A percentile compares a stretch with the other conserved stretches of the same genome.
Evolutionary conservation across 2,888 invertebrate genomes (phyloP).

Genomic region (Chloromyia formosa): DNA sequence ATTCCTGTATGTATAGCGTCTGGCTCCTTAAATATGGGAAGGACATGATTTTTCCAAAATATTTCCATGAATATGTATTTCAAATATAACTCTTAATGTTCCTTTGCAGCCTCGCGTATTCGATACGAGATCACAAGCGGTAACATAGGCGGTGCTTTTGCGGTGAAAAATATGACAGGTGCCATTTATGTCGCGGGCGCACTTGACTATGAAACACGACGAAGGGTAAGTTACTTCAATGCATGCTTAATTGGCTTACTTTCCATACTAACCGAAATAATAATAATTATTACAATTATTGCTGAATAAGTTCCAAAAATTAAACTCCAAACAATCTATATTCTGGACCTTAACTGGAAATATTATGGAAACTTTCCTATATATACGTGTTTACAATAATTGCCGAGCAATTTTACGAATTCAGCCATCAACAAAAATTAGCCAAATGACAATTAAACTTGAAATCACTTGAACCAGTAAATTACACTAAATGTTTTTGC

Average conservation of each 20-base stretch:
- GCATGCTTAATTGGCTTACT: not conserved
- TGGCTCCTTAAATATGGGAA: too few relatives aligned
- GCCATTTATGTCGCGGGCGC: conserved; percentile 98
- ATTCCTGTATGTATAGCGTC: too few relatives aligned
- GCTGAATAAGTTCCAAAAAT: conserved; percentile 27
- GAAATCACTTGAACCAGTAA: too few relatives aligned
- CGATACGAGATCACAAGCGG: conserved; percentile 99
- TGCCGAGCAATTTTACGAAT: too few relatives aligned
- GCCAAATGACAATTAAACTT: too few relatives aligned
- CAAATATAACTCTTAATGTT: too few relatives aligned
- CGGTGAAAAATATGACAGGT: conserved; percentile 98
- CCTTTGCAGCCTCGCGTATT: conserved; percentile 87
- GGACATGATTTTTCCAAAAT: too few relatives aligned
- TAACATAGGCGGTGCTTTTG: conserved; percentile 97
- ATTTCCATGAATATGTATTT: too few relatives aligned
- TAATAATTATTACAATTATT: not conserved
- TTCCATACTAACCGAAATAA: not conserved
- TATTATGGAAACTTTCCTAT: not conserved
- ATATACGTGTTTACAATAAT: not conserved
- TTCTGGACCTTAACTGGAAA: conserved; percentile 1
- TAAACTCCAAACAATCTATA: not conserved
- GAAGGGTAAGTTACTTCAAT: conserved; percentile 78
- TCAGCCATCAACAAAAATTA: too few relatives aligned
- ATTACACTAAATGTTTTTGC: too few relatives aligned
- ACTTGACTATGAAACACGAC: conserved; percentile 94